A percentile compares a stretch with the other conserved stretches of the same genome.
Evolutionary conservation across 2,797 vertebrate species (phyloP).

Genomic region (Darevskia mixta): DNA sequence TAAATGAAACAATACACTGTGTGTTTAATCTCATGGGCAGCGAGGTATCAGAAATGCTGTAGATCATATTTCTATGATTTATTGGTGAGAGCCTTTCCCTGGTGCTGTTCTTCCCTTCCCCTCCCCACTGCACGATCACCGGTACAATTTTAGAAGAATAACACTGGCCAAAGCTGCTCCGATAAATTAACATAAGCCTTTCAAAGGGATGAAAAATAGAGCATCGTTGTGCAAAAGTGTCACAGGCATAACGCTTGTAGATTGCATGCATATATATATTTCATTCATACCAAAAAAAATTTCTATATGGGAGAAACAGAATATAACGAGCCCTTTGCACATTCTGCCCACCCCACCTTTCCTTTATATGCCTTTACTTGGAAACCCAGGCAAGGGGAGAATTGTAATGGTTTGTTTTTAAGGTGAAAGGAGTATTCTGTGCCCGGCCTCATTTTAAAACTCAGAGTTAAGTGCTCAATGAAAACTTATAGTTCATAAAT

Average conservation of each 20-base stretch:
- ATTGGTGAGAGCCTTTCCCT: conserved; percentile 32
- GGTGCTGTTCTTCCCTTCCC: conserved; percentile 15
- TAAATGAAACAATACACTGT: conserved; percentile 68
- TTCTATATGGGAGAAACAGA: neutral
- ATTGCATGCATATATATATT: neutral
- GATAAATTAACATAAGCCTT: conserved; percentile 51
- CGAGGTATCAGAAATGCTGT: conserved; percentile 52
- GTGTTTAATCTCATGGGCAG: conserved; percentile 64
- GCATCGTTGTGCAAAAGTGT: neutral
- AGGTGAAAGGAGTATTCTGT: conserved; percentile 63
- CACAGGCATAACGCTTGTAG: neutral
- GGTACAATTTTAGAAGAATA: conserved; percentile 22
- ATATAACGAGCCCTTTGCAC: neutral
- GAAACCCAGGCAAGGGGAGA: neutral
- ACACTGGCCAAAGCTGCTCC: conserved; percentile 18
- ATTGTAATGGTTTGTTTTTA: conserved; percentile 20
- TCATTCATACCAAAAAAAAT: neutral
- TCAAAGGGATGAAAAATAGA: conserved; percentile 46
- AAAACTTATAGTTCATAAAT: conserved; percentile 69
- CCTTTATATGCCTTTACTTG: neutral
- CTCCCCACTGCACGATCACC: neutral
- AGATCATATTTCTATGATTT: conserved; percentile 53
- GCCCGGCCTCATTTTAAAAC: conserved; percentile 58
- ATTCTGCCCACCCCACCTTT: neutral
- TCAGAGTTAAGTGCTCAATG: conserved; percentile 72